Percentiles rank a stretch among this genome's conserved stretches.
phyloP scores from a whole-genome alignment of 2,797 vertebrate genomes.

The Xyrichtys novacula region DNA sequence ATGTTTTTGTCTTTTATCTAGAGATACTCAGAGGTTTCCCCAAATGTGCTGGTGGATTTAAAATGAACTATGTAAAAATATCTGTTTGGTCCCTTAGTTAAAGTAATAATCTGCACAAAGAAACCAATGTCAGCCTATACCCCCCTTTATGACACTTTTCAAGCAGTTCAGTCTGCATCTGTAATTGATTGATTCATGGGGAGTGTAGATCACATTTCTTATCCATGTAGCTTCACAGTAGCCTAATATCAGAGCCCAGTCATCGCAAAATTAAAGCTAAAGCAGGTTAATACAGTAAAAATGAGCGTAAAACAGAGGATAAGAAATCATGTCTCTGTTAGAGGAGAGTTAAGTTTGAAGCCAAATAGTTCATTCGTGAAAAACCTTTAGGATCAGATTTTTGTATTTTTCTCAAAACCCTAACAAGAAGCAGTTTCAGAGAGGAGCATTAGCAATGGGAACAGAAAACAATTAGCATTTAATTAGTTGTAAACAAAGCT shows the following conservation, averaged over 20 bases:
- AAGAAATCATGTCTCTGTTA: background rate
- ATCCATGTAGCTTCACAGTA: background rate
- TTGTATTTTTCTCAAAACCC: constrained; percentile 16
- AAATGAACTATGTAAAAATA: background rate
- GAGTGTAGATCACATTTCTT: too few relatives aligned
- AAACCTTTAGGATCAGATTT: background rate
- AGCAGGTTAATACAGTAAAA: background rate
- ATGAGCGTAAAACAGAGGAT: constrained; percentile 6
- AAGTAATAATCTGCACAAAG: too few relatives aligned
- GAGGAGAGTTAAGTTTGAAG: background rate
- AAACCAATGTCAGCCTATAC: background rate
- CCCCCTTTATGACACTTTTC: background rate
- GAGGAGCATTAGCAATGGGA: constrained; percentile 7
- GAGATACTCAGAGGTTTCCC: background rate
- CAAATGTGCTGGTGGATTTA: background rate
- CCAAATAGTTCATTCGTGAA: background rate
- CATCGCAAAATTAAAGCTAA: background rate
- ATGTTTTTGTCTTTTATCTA: background rate
- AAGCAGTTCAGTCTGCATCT: background rate
- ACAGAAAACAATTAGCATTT: constrained; percentile 23
- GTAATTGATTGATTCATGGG: background rate
- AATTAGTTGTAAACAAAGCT: constrained; percentile 32
- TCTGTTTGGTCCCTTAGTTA: background rate
- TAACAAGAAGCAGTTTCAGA: constrained; percentile 14
- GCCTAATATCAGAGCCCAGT: background rate